Evolutionary conservation across 2,797 vertebrate species (phyloP).

Genomic region (Mus caroli): DNA sequence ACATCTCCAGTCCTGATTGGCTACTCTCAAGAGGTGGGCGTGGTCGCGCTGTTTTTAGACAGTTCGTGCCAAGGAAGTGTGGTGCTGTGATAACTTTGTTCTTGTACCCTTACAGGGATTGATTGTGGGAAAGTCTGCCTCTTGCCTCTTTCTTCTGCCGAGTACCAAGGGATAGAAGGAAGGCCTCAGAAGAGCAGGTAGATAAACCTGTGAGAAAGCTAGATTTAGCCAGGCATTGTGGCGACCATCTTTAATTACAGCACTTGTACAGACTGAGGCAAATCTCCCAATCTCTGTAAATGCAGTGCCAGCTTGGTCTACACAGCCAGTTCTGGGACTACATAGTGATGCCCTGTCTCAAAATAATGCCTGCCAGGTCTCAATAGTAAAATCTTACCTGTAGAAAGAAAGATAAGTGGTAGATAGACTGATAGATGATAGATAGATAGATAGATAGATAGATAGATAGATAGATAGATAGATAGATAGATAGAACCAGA

Average conservation of each 20-base stretch:
- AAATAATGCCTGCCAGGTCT: not conserved
- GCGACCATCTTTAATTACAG: not conserved
- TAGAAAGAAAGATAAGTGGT: not conserved
- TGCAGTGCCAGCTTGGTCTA: not conserved
- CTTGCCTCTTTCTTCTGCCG: not conserved
- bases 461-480: too few species aligned
- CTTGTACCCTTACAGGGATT: not conserved
- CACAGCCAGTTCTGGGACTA: not conserved
- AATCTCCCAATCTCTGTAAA: not conserved
- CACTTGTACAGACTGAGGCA: not conserved
- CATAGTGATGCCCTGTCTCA: not conserved
- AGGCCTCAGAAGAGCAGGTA: not conserved
- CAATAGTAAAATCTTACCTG: not conserved
- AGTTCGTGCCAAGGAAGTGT: not conserved
- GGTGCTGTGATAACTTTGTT: not conserved
- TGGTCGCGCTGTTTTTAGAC: not conserved
- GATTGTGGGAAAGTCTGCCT: not conserved
- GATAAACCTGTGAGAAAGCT: not conserved
- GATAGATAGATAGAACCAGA: too few species aligned
- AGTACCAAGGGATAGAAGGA: not conserved
- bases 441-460: too few species aligned
- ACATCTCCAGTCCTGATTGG: slow-evolving; percentile 73
- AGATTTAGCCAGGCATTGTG: not conserved
- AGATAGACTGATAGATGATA: too few species aligned
- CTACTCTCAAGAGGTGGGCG: slow-evolving; percentile 53